These are phyloP conservation scores for Ctena decussata DNA, from an alignment of 2,888 invertebrate species.

Conservation along the genomic window DNA sequence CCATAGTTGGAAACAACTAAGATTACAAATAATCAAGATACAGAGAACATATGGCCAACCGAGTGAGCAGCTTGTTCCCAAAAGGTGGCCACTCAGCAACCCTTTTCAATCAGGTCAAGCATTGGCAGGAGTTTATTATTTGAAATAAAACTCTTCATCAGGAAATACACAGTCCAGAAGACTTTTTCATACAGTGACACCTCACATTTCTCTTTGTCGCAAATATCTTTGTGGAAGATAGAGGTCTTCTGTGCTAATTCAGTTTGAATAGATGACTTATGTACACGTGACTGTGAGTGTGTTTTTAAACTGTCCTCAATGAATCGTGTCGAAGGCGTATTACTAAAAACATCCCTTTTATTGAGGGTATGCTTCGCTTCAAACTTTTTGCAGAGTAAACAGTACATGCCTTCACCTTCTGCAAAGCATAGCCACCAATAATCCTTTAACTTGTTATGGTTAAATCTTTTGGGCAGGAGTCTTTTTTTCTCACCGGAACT, in stretches of 20 bases:
- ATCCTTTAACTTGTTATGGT: neutral
- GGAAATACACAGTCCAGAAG: conserved; percentile 31
- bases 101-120: conserved; percentile 29
- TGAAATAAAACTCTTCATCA: conserved; percentile 35
- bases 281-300: neutral
- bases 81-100: no score
- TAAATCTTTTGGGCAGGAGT: neutral
- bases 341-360: conserved; percentile 19
- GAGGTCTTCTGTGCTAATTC: conserved; percentile 26
- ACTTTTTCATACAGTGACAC: conserved; percentile 4
- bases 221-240: conserved; percentile 24
- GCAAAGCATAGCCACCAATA: conserved; percentile 41
- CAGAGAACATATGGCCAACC: no score
- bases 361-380: conserved; percentile 26
- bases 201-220: conserved; percentile 8
- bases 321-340: conserved; percentile 11
- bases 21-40: no score
- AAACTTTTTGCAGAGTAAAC: conserved; percentile 21
- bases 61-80: no score
- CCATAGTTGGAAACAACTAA: no score
- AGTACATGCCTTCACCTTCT: conserved; percentile 35
- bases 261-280: neutral
- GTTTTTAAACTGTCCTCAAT: conserved; percentile 22
- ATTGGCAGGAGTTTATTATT: conserved; percentile 26
- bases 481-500: neutral